These are phyloP conservation scores for Origma solitaria DNA, from an alignment of 2,113 vertebrate genomes.

Conservation along the genomic window DNA sequence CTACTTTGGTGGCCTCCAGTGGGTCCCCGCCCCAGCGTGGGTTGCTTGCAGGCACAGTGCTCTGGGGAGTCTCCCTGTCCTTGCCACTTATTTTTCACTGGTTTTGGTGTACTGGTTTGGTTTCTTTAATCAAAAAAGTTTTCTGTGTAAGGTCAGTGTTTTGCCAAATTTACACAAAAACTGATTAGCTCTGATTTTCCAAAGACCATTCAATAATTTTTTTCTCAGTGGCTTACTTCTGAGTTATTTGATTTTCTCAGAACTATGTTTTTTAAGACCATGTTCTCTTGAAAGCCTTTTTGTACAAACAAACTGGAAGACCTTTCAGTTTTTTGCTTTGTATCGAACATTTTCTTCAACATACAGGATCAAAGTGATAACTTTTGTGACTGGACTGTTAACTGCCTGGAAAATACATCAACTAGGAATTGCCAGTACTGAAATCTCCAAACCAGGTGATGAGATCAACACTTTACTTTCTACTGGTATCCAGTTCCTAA, in stretches of 20 bases:
- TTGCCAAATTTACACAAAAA: neutral
- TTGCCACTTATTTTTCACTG: neutral
- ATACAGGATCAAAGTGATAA: neutral
- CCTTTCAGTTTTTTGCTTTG: neutral
- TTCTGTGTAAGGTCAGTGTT: neutral
- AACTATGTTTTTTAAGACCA: neutral
- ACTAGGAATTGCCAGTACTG: neutral
- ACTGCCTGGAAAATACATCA: neutral
- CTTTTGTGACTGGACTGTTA: neutral
- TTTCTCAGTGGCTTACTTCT: neutral
- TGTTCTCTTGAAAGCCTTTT: neutral
- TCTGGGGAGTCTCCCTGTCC: neutral
- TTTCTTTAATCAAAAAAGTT: neutral
- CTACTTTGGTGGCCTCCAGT: neutral
- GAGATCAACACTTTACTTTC: neutral
- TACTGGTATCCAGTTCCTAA: neutral
- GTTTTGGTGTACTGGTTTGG: neutral
- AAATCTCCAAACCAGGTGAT: neutral
- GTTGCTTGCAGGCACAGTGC: neutral
- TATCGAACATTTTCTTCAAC: neutral
- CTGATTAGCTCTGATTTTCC: constrained; percentile 33
- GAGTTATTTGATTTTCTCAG: neutral
- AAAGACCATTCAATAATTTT: constrained; percentile 22
- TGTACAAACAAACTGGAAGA: neutral
- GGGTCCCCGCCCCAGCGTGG: accelerated